Percentiles rank a stretch among this genome's conserved stretches.
These are phyloP conservation scores for Hipparchia semele DNA, from an alignment of 2,888 invertebrate genomes.

Conservation along the genomic window DNA sequence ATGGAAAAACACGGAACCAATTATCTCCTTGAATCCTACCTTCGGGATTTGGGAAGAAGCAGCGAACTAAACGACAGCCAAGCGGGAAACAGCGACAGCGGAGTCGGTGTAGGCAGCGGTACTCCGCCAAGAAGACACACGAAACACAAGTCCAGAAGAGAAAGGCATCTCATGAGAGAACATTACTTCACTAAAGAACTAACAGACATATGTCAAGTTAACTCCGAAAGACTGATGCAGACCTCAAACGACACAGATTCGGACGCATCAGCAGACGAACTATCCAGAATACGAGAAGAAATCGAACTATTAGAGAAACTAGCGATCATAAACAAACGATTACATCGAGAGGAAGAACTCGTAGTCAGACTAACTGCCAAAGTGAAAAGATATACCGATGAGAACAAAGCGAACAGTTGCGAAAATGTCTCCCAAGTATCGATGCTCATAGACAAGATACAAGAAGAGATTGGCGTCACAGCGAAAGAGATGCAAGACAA, in stretches of 20 bases:
- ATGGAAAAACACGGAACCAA: conserved; percentile 90
- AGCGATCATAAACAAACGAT: conserved; percentile 87
- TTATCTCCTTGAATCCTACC: conserved; percentile 90
- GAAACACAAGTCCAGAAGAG: conserved; percentile 80
- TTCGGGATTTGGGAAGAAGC: conserved; percentile 75
- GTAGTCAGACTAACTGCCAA: conserved; percentile 86
- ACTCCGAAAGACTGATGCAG: conserved; percentile 73
- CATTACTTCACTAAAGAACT: conserved; percentile 82
- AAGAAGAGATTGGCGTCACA: conserved; percentile 76
- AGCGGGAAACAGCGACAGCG: conserved; percentile 88
- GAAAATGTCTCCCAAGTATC: conserved; percentile 76
- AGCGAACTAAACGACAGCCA: conserved; percentile 80
- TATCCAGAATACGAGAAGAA: conserved; percentile 85
- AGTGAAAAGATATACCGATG: conserved; percentile 83
- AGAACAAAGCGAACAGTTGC: conserved; percentile 76
- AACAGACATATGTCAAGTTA: conserved; percentile 79
- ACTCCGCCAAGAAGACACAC: conserved; percentile 81
- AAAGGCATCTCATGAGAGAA: conserved; percentile 79
- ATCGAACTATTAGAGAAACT: conserved; percentile 89
- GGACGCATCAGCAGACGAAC: conserved; percentile 76
- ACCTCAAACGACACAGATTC: conserved; percentile 76
- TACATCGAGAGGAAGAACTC: conserved; percentile 89
- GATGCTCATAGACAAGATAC: conserved; percentile 77
- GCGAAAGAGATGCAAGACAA: conserved; percentile 81
- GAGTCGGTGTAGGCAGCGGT: conserved; percentile 86